Evolutionary conservation across 2,888 invertebrate species (phyloP).

Genomic region (Neoascia interrupta): DNA sequence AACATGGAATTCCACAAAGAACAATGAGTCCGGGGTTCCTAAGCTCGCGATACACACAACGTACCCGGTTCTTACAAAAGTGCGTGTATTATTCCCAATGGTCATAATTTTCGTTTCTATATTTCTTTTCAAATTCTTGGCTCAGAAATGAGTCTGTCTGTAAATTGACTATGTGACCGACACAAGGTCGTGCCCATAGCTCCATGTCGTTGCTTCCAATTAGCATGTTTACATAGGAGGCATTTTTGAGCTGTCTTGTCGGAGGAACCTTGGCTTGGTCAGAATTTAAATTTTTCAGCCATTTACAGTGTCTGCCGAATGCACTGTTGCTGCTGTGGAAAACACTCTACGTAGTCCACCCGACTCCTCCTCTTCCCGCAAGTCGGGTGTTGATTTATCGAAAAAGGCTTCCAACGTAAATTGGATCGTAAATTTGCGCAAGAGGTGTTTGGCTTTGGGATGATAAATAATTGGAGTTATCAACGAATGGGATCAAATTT

Average conservation of each 20-base stretch:
- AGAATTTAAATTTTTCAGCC: conserved; percentile 25
- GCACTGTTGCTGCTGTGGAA: no score
- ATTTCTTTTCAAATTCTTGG: conserved; percentile 15
- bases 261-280: conserved; percentile 46
- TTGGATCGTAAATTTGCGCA: conserved; percentile 54
- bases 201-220: conserved; percentile 48
- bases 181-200: conserved; percentile 49
- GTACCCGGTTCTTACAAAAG: no score
- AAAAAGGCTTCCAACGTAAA: conserved; percentile 42
- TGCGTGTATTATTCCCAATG: conserved; percentile 44
- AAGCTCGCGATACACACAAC: no score
- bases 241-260: conserved; percentile 25
- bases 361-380: neutral
- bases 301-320: neutral
- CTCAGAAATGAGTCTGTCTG: neutral
- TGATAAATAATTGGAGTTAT: conserved; percentile 37
- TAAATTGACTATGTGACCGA: conserved; percentile 56
- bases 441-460: conserved; percentile 2
- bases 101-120: conserved; percentile 15
- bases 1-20: conserved; percentile 3
- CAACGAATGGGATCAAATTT: conserved; percentile 54
- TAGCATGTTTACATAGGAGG: conserved; percentile 22
- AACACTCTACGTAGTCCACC: neutral
- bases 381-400: conserved; percentile 57
- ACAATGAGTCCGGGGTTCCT: conserved; percentile 41